Evolutionary conservation across 2,888 invertebrate species (phyloP), one percentile per base, ranked within the genome.

Genomic region (Drosophila cognata): DNA sequence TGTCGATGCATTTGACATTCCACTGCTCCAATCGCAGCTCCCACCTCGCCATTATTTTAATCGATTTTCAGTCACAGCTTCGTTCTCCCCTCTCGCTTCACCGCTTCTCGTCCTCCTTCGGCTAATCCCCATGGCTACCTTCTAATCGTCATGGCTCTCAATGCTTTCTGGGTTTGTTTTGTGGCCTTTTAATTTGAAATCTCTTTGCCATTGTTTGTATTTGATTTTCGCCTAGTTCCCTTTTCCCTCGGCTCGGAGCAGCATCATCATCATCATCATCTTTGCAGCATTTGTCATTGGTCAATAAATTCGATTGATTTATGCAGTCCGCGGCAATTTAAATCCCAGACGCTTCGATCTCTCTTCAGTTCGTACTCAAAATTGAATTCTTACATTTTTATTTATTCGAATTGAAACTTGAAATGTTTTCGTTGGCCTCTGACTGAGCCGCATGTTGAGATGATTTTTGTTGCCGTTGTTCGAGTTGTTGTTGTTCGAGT

Each of bases 291-390:
- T 85, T 84, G 84, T 91, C 90, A 87, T 81, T 91, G 89, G 91
- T 81, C 87, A 91, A 90, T 90, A 91, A 91, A 89, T 88, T 89
- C 84, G 82, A 89, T 90, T 91, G 91, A 91, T 91, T 91, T 91
- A 88, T 78, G 63, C 64, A 80, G 70, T 76, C 69, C 58, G 74
- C 66, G 62, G 85, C 72, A 75, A 74, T 86, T 86, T 81, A 74
- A 79, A 74, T 70, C 80, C 64, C 82, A 73, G 63, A 70, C 69
- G 65, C 67, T 67, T 70, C 64, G 62, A 60, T 65, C 61, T 70
- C 29, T 59, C 48, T 55, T 70, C 67, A 28, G 50, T 70, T 38
- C 56, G 57, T 50, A 56, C 67, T 41, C 28, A 67, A 46, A 68
- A 82, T 79, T 84, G 85, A 87, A 81, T 84, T 87, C 67, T 62